These are phyloP conservation scores for Channa striata DNA, from an alignment of 2,797 vertebrate genomes.

Conservation along the genomic window DNA sequence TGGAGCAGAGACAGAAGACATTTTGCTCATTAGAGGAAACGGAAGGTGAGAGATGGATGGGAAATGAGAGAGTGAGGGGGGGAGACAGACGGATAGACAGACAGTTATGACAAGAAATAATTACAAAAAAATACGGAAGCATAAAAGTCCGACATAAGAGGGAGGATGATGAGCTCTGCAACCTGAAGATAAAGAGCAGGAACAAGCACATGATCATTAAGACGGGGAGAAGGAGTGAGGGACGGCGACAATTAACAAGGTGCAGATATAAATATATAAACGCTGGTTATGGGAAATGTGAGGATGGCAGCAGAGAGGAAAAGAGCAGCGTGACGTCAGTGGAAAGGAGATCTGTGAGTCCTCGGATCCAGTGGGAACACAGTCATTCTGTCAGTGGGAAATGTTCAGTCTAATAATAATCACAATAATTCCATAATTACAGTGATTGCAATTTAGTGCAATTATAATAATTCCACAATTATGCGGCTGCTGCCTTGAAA, in stretches of 20 bases:
- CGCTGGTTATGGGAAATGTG: neutral
- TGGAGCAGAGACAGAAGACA: conserved; percentile 69
- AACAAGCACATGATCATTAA: too few species aligned
- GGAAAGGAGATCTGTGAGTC: conserved; percentile 11
- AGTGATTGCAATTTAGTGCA: conserved; percentile 17
- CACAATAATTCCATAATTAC: conserved; percentile 48
- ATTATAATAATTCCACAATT: conserved; percentile 39
- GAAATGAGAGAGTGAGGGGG: conserved; percentile 14
- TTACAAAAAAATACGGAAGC: conserved; percentile 14
- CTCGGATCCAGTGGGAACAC: conserved; percentile 23
- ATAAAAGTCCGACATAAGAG: neutral
- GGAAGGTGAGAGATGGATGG: conserved; percentile 63
- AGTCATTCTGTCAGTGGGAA: neutral
- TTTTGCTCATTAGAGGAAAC: conserved; percentile 66
- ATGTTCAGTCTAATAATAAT: conserved; percentile 35
- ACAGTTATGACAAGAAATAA: conserved; percentile 33
- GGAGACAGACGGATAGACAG: conserved; percentile 24
- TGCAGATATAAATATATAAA: neutral
- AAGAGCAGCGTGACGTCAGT: neutral
- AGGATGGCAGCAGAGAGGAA: neutral
- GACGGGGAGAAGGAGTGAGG: neutral
- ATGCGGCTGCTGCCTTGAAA: conserved; percentile 2
- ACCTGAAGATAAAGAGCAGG: neutral
- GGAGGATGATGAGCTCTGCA: conserved; percentile 1
- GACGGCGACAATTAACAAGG: conserved; percentile 6